Conservation (phyloP, 2,113 vertebrate species). For the Vulpes vulpes region DNA sequence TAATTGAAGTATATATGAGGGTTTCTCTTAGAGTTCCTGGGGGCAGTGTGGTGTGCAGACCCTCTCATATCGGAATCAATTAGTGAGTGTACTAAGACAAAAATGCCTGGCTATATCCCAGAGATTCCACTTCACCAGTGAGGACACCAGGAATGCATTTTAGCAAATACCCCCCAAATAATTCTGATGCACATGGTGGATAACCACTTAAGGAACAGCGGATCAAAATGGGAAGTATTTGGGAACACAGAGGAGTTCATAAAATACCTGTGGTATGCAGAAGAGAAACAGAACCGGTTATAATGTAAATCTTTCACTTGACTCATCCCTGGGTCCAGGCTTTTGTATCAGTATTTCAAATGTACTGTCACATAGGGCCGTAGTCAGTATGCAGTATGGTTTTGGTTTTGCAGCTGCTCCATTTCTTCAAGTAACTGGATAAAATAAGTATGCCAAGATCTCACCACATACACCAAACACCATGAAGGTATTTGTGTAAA, state of each 20-base stretch:
- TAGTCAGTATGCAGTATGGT: neutral
- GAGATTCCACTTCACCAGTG: neutral
- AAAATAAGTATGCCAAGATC: neutral
- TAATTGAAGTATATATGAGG: neutral
- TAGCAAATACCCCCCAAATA: neutral
- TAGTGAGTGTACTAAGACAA: neutral
- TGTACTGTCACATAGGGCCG: neutral
- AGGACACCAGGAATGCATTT: conserved; percentile 1
- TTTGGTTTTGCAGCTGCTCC: neutral
- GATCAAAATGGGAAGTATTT: neutral
- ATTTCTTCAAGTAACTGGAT: conserved; percentile 25
- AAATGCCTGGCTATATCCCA: neutral
- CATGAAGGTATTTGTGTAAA: neutral
- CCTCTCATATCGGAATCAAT: neutral
- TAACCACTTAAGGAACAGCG: neutral
- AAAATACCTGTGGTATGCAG: neutral
- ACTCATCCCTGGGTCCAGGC: neutral
- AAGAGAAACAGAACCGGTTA: neutral
- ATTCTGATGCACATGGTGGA: neutral
- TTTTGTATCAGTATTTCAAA: neutral
- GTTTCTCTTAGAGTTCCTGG: neutral
- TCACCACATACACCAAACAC: neutral
- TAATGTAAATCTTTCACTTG: neutral
- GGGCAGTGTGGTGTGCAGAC: neutral
- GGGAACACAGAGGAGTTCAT: neutral